Evolutionary conservation across 2,113 vertebrate genomes (phyloP), one percentile per base, ranked within the genome.

Genomic region (Taurulus bubalis): DNA sequence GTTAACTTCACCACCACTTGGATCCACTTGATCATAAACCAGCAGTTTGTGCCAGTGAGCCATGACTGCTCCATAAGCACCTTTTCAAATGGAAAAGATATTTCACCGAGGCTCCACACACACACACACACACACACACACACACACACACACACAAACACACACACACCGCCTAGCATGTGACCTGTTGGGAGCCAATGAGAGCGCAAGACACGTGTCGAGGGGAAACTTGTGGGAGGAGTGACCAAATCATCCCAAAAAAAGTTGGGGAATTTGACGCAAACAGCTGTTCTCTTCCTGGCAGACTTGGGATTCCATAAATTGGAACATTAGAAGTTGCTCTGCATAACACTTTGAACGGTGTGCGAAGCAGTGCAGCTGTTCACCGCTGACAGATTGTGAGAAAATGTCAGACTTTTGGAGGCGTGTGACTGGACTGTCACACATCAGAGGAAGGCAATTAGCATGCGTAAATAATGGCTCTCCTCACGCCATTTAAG

Each of bases 311-410:
- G 14, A 45, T 28, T 66, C 38, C 65, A 47, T 47, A 47, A 47
- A 67, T 67, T 67, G 28, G 65, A 26, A 24, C 45, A 47, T 30
- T 47, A 67, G 16, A 67, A 30, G 65, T 47, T 30, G 42, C 63
- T 42, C 63, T 2, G 63, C 63, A 65, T 24, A 12, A 20, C 42
- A 20, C 40, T 47, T 28, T 47, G 26, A 67, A 47, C 65, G n/a
- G 38, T 16, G 34, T 65, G 63, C 26, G 63, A 63, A 67, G 40
- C 64, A 30, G 65, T 47, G 65, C 65, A 67, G 65, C 65, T 67
- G 65, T 47, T 67, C 42, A 30, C 65, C 26, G 65, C 16, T 47
- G 42, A 67, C 65, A 67, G 65, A n/a, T 64, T 64, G 62, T 40
- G 62, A 14, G 62, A 16, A 40, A 65, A 65, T 65, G 63, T 65